These are phyloP conservation scores for Megaustenia siamemsis DNA, from an alignment of 2,888 invertebrate species.

Conservation along the genomic window DNA sequence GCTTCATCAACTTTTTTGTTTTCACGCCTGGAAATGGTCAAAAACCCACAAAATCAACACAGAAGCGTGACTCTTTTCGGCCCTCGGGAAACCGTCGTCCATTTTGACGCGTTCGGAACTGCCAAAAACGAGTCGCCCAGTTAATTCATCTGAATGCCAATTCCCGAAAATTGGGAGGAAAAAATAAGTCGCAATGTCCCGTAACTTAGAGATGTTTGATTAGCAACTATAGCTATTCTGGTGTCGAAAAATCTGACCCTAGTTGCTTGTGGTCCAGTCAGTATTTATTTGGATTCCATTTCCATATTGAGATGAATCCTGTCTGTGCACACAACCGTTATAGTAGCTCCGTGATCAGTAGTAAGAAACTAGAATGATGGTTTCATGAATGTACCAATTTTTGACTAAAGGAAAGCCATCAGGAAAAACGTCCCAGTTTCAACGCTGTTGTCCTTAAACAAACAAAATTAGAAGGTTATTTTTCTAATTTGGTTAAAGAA, in stretches of 20 bases:
- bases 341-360: not conserved
- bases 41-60: constrained; percentile 24
- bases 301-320: constrained; percentile 6
- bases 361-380: not conserved
- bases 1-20: constrained; percentile 27
- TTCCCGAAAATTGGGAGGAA: not conserved
- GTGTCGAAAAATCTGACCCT: not conserved
- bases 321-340: not conserved
- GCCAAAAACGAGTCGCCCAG: not conserved
- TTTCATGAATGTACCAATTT: not conserved
- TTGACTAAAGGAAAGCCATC: not conserved
- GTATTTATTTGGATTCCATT: constrained; percentile 28
- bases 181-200: not conserved
- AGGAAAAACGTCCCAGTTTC: not conserved
- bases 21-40: constrained; percentile 1
- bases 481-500: not conserved
- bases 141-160: constrained; percentile 14
- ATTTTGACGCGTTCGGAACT: not conserved
- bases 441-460: not conserved
- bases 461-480: not conserved
- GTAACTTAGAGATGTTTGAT: not conserved
- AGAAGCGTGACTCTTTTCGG: constrained; percentile 5
- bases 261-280: not conserved
- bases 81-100: constrained; percentile 4
- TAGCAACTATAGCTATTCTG: not conserved